Base-by-base conservation (phyloP, 2,888 invertebrate genomes). In the Chesias legatella region DNA sequence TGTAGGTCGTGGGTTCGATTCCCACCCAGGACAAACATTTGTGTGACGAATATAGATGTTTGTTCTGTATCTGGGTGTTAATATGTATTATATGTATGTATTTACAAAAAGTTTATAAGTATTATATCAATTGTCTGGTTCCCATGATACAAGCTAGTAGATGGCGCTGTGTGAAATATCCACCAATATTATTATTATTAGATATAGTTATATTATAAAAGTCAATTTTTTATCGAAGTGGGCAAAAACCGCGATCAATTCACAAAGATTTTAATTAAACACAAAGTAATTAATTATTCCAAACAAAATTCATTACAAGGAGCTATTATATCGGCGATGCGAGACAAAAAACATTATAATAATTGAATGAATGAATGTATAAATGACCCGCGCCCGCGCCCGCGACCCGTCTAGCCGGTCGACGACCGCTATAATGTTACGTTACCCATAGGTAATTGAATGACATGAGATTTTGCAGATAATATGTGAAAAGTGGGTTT, bases 321-420 rank as follows among this genome's bases (percentile, higher is more conserved):
- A 37, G 37, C 41, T 41, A 43, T 51, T 25, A 49, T 45, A 46
- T 59, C 48, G 49, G 51, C 48, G 41, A 43, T 41, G 46, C 50
- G 33, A 55, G 60, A 54, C 50, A 53, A 55, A 49, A 53, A 51
- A 29, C 48, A 51, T 53, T 49, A 55, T 10, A 38, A 37, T 26
- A 38, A 40, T 26, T 8, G 32, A 53, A 43, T 44, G 50, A 56
- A 34, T 47, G 40, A 51, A 51, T 51, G 48, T 56, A 60, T 55
- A 51, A 53, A 54, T 60, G 63, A 71, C 69, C 70, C 55, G 48
- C 64, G 71, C 70, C 64, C 67, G n/a, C n/a, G n/a, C 45, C 30
- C 13, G 30, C 24, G 36, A 46, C 49, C 45, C 45, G 51, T 53
- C 51, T 47, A 26, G 33, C 25, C 41, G 41, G 67, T 69, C 61